These are phyloP conservation scores for Nomada ruficornis DNA, from an alignment of 2,888 invertebrate genomes.

Conservation along the genomic window DNA sequence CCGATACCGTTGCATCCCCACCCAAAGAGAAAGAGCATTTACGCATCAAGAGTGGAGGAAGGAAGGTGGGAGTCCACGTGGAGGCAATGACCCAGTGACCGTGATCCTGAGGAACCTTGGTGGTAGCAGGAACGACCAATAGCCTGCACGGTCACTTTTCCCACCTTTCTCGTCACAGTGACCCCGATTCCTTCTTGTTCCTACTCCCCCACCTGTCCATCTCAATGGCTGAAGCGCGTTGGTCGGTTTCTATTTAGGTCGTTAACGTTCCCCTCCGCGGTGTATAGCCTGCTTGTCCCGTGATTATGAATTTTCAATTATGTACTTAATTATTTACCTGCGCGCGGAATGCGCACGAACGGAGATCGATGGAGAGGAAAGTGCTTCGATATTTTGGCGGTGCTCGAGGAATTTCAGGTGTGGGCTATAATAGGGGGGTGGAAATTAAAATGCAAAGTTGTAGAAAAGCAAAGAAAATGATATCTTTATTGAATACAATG, in stretches of 20 bases:
- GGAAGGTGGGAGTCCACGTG: slow-evolving; percentile 64
- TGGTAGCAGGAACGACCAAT: slow-evolving; percentile 68
- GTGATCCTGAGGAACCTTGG: slow-evolving; percentile 70
- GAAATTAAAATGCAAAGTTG: not conserved
- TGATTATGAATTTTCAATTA: slow-evolving; percentile 54
- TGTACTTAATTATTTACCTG: slow-evolving; percentile 62
- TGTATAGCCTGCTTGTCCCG: slow-evolving; percentile 58
- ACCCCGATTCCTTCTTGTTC: slow-evolving; percentile 75
- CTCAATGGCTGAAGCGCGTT: slow-evolving; percentile 48
- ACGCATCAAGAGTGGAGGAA: slow-evolving; percentile 29
- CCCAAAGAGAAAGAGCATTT: slow-evolving; percentile 28
- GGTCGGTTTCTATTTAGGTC: slow-evolving; percentile 76
- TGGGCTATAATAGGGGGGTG: not conserved
- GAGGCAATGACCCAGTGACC: slow-evolving; percentile 82
- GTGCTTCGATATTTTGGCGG: not conserved
- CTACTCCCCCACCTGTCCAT: slow-evolving; percentile 67
- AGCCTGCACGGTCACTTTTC: slow-evolving; percentile 50
- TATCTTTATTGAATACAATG: slow-evolving; percentile 40
- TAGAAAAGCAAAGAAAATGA: not conserved
- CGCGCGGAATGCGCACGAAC: not conserved
- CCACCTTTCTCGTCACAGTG: slow-evolving; percentile 67
- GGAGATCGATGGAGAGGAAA: slow-evolving; percentile 5
- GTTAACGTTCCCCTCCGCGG: slow-evolving; percentile 71
- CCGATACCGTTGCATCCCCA: slow-evolving; percentile 76
- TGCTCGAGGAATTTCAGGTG: not conserved